Evolutionary conservation across 2,113 vertebrate species (phyloP).

Genomic region (Gallinago jamesoni): DNA sequence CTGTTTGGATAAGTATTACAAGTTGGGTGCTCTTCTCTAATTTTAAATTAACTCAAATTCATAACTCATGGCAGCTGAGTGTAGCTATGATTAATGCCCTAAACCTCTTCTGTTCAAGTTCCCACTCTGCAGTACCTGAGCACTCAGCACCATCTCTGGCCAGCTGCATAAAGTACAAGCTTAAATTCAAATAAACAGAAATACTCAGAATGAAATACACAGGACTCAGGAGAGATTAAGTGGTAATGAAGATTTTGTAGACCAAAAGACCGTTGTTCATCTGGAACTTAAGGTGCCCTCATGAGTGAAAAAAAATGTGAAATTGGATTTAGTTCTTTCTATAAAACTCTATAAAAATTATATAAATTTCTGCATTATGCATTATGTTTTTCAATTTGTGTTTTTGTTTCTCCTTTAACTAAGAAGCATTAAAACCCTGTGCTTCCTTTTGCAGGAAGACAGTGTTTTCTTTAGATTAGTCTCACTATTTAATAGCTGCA

Average conservation of each 20-base stretch:
- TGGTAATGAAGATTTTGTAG: neutral
- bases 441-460: neutral
- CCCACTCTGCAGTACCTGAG: neutral
- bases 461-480: neutral
- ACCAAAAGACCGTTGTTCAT: neutral
- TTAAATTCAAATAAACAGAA: neutral
- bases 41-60: neutral
- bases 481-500: neutral
- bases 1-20: neutral
- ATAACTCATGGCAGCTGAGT: neutral
- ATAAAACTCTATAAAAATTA: neutral
- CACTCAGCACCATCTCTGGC: conserved; percentile 66
- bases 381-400: neutral
- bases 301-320: neutral
- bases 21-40: neutral
- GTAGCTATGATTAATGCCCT: neutral
- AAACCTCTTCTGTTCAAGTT: neutral
- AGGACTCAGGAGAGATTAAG: neutral
- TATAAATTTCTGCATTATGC: neutral
- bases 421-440: neutral
- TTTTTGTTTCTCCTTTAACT: neutral
- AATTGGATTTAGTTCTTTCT: neutral
- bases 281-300: neutral
- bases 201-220: neutral
- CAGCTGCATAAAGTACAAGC: conserved; percentile 41